These are phyloP conservation scores for Sylvilagus bachmani DNA, from an alignment of 2,113 vertebrate genomes.

Conservation along the genomic window DNA sequence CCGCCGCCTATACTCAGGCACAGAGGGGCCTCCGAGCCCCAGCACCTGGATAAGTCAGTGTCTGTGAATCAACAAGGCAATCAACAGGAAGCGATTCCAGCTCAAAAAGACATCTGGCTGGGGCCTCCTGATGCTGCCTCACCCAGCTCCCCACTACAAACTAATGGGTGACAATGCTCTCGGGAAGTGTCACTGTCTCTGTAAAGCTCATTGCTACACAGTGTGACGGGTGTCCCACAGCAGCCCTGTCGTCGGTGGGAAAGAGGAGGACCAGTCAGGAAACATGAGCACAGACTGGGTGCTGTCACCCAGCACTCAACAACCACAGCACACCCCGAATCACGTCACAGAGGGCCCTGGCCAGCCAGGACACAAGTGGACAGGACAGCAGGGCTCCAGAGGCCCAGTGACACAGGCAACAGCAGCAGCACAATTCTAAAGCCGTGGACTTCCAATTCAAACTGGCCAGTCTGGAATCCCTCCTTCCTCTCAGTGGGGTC, in stretches of 20 bases:
- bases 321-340: not conserved
- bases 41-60: not conserved
- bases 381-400: not conserved
- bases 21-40: not conserved
- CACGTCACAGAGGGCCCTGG: not conserved
- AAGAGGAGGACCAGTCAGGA: not conserved
- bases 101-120: not conserved
- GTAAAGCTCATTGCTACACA: not conserved
- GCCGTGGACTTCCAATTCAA: not conserved
- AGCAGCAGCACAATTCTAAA: not conserved
- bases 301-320: not conserved
- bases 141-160: constrained; percentile 5
- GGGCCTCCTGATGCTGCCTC: not conserved
- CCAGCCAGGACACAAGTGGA: not conserved
- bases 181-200: not conserved
- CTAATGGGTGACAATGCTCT: constrained; percentile 43
- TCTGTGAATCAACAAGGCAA: constrained; percentile 42
- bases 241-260: not conserved
- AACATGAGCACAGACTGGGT: not conserved
- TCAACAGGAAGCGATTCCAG: not conserved
- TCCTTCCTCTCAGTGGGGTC: not conserved
- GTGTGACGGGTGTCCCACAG: not conserved
- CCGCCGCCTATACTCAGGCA: not conserved
- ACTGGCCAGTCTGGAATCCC: not conserved
- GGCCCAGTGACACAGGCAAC: not conserved